Conservation (phyloP, 2,113 vertebrate genomes). For the Eulemur macaco region DNA sequence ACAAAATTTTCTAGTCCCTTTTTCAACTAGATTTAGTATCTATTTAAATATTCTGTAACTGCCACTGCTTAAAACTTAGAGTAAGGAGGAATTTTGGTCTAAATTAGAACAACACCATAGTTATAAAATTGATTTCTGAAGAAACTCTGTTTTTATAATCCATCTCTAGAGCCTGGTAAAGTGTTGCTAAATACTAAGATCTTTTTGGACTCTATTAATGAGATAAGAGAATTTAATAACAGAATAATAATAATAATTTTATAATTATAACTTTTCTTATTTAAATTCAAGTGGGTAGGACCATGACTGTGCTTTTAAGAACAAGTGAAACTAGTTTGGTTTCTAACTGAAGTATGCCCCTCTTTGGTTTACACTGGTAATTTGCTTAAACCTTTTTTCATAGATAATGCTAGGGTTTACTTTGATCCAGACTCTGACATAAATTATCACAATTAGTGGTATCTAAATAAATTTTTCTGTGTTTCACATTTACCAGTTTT, state of each 20-base stretch:
- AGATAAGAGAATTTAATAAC: not conserved
- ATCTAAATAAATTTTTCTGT: not conserved
- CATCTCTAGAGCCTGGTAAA: not conserved
- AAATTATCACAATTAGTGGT: not conserved
- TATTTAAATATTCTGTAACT: not conserved
- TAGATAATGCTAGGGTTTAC: not conserved
- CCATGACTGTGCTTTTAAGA: not conserved
- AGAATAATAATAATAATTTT: not conserved
- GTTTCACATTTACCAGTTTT: not conserved
- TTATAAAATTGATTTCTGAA: not conserved
- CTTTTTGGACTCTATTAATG: not conserved
- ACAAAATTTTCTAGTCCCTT: not conserved
- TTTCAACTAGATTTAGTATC: not conserved
- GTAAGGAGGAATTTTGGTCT: not conserved
- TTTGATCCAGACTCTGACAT: not conserved
- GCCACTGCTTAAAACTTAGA: not conserved
- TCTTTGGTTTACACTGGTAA: not conserved
- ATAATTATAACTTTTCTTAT: not conserved
- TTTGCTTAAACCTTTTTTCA: not conserved
- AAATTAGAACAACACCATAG: not conserved
- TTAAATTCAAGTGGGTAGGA: not conserved
- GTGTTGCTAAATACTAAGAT: not conserved
- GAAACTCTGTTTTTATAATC: not conserved
- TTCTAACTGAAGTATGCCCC: too few relatives aligned
- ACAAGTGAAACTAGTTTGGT: not conserved